Conservation (phyloP, 2,113 vertebrate species). For the Spea bombifrons region DNA sequence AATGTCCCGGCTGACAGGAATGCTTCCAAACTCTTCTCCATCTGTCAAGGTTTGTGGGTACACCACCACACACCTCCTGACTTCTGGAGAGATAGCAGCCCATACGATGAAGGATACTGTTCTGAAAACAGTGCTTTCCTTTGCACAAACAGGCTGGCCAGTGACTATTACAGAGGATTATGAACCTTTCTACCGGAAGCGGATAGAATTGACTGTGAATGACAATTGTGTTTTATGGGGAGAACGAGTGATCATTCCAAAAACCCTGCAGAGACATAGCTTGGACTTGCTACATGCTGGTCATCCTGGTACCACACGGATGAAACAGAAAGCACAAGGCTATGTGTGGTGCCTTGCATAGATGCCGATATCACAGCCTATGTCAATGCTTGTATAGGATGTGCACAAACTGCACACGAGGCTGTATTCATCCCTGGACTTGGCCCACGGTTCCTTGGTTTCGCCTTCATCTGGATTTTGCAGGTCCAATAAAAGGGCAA, state of each 20-base stretch:
- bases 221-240: background rate
- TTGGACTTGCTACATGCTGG: background rate
- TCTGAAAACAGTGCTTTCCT: no score
- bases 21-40: background rate
- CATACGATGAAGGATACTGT: background rate
- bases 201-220: background rate
- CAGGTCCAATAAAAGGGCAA: background rate
- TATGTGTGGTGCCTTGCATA: conserved; percentile 4
- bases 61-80: conserved; percentile 3
- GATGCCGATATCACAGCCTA: conserved; percentile 1
- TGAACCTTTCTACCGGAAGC: background rate
- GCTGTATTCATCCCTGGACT: background rate
- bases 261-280: background rate
- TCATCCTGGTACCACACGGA: background rate
- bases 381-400: background rate
- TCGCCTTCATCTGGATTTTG: background rate
- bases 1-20: background rate
- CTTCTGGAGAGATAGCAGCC: background rate
- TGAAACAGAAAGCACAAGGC: background rate
- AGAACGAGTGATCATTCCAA: background rate
- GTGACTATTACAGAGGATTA: background rate
- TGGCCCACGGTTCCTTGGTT: background rate
- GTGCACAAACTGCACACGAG: conserved; percentile 2
- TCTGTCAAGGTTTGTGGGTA: background rate
- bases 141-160: background rate